These are phyloP conservation scores for Botrylloides violaceus DNA, from an alignment of 23 tunicate species.

Conservation along the genomic window DNA sequence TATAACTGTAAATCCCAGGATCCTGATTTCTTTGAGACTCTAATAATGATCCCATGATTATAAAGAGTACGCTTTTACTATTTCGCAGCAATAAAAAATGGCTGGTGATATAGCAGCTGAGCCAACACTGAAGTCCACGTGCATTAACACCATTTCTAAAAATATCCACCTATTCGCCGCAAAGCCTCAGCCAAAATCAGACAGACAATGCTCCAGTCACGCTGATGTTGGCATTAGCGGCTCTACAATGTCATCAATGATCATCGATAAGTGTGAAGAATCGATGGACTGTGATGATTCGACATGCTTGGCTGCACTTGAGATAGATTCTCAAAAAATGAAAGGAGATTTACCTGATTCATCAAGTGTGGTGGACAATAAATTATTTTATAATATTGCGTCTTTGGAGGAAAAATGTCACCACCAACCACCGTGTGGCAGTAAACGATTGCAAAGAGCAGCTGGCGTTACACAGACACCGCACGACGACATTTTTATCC, in stretches of 20 bases:
- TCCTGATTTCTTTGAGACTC: no score
- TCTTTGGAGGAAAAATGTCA: slow-evolving; percentile 11
- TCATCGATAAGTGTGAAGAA: not conserved
- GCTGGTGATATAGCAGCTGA: no score
- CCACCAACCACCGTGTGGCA: slow-evolving; percentile 25
- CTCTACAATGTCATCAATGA: not conserved
- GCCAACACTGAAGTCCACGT: no score
- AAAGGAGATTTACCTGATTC: not conserved
- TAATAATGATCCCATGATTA: no score
- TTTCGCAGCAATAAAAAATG: no score
- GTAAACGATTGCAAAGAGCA: no score
- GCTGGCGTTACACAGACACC: not conserved
- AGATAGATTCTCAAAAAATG: slow-evolving; percentile 2
- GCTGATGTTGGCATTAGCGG: slow-evolving; percentile 20
- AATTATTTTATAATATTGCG: slow-evolving; percentile 3
- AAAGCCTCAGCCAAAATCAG: not conserved
- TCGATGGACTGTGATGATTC: slow-evolving; percentile 14
- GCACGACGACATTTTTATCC: not conserved
- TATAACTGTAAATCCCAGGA: no score
- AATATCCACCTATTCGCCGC: no score
- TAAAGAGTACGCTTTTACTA: no score
- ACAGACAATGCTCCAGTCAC: not conserved
- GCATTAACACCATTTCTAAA: no score
- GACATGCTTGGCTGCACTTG: not conserved
- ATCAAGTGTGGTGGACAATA: not conserved